phyloP scores from a whole-genome alignment of 2,113 vertebrate species.

The Merops nubicus region DNA sequence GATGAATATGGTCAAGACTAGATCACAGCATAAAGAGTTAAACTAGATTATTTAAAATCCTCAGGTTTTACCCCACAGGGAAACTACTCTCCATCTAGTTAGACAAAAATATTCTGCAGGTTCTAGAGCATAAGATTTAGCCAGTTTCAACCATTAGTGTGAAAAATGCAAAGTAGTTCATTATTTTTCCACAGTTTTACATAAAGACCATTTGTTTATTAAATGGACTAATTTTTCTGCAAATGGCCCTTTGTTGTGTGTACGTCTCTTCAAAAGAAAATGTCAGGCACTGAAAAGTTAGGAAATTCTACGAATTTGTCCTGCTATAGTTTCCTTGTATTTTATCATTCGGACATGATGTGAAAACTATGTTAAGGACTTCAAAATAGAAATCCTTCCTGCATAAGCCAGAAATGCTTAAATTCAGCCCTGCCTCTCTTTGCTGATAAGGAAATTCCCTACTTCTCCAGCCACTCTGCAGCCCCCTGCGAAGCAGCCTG shows the following conservation, averaged over 20 bases:
- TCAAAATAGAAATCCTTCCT: not conserved
- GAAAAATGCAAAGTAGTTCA: not conserved
- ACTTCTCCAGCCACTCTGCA: not conserved
- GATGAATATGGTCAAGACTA: not conserved
- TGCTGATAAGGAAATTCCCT: not conserved
- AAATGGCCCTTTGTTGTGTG: not conserved
- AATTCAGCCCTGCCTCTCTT: not conserved
- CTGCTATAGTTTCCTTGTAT: not conserved
- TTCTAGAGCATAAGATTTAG: not conserved
- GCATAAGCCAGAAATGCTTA: not conserved
- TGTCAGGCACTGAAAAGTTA: not conserved
- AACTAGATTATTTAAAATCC: not conserved
- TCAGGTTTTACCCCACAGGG: not conserved
- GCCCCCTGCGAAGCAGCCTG: rapidly evolving
- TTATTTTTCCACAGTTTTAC: not conserved
- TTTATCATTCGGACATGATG: not conserved
- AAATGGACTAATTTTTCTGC: not conserved
- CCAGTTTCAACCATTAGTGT: not conserved
- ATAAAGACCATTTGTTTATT: not conserved
- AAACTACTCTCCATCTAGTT: not conserved
- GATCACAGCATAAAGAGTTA: not conserved
- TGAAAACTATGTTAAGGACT: not conserved
- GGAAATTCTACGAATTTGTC: not conserved
- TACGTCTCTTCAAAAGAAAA: not conserved
- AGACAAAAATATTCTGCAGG: not conserved